Conservation (phyloP, 2,888 invertebrate genomes). For the Fabriciana adippe region DNA sequence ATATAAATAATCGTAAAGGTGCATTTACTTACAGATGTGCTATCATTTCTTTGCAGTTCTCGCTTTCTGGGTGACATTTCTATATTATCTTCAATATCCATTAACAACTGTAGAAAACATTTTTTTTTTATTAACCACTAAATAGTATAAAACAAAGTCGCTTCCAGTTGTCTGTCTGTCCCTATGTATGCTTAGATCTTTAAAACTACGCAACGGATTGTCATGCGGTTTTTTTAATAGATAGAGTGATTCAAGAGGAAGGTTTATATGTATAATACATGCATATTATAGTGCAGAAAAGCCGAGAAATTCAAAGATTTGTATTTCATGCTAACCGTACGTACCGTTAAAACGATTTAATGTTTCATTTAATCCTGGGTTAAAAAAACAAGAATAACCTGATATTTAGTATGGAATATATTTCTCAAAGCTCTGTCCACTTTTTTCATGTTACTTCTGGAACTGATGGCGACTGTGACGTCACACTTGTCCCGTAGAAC, state of each 20-base stretch:
- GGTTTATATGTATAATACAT: no score
- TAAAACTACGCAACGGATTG: no score
- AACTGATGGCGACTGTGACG: conserved; percentile 46
- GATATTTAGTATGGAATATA: conserved; percentile 55
- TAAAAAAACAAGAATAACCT: conserved; percentile 37
- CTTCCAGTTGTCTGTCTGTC: no score
- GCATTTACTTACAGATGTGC: conserved; percentile 17
- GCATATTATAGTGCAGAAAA: no score
- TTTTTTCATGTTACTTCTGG: conserved; percentile 43
- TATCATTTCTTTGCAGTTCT: conserved; percentile 8
- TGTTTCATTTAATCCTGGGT: background rate
- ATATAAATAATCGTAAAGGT: no score
- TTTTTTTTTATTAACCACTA: background rate
- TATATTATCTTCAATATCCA: conserved; percentile 46
- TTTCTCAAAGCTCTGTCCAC: conserved; percentile 50
- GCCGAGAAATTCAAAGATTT: no score
- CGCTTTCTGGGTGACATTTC: conserved; percentile 41
- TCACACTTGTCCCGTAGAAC: conserved; percentile 38
- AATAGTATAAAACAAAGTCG: no score
- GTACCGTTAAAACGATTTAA: no score
- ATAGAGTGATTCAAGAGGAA: no score
- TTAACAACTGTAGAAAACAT: conserved; percentile 43
- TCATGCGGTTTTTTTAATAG: no score
- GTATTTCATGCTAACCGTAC: no score
- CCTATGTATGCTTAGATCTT: no score